A percentile compares a stretch with the other conserved stretches of the same genome.
These are phyloP conservation scores for Rhamphomyia laevipes DNA, from an alignment of 2,888 invertebrate genomes.

Conservation along the genomic window DNA sequence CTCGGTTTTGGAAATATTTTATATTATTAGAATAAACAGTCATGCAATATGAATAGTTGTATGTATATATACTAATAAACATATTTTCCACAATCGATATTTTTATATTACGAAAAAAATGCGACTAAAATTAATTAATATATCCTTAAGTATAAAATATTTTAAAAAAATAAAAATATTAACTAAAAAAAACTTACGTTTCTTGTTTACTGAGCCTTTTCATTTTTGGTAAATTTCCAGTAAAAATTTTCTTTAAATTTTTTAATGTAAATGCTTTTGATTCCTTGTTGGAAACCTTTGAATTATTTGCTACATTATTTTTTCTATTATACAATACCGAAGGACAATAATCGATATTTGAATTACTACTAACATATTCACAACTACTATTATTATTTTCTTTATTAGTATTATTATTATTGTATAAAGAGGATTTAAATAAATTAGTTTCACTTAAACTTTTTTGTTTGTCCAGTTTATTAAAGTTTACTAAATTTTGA, in stretches of 20 bases:
- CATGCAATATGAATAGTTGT: too few species aligned
- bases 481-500: constrained; percentile 10
- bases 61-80: too few species aligned
- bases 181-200: not conserved
- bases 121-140: too few species aligned
- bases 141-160: too few species aligned
- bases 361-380: not conserved
- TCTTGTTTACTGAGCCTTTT: constrained; percentile 3
- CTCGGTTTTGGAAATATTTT: too few species aligned
- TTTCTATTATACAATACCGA: constrained; percentile 13
- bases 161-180: not conserved
- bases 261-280: constrained; percentile 2
- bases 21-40: too few species aligned
- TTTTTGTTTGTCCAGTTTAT: constrained; percentile 4
- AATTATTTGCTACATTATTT: constrained; percentile 3
- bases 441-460: constrained; percentile 15
- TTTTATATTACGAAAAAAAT: too few species aligned
- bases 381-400: not conserved
- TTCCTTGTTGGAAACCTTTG: not conserved
- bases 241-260: constrained; percentile 10
- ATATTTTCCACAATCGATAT: too few species aligned
- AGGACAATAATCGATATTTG: constrained; percentile 13
- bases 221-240: constrained; percentile 7
- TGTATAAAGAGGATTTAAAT: constrained; percentile 4
- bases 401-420: constrained; percentile 3